These are phyloP conservation scores for Carollia perspicillata DNA, from an alignment of 2,113 vertebrate species.

Conservation along the genomic window DNA sequence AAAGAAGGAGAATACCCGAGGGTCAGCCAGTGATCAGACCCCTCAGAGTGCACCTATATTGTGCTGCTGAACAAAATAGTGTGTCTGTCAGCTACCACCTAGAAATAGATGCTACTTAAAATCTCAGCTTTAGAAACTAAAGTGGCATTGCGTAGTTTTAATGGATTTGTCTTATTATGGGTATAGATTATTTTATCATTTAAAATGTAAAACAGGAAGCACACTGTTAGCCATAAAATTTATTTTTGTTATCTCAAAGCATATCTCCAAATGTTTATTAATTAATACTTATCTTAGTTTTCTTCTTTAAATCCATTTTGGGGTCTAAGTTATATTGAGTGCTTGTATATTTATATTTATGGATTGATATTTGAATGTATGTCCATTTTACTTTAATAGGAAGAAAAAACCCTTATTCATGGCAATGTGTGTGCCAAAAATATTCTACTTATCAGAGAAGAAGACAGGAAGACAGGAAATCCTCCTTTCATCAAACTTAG, in stretches of 20 bases:
- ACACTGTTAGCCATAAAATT: neutral
- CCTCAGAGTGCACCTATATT: neutral
- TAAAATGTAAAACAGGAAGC: neutral
- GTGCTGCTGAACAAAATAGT: neutral
- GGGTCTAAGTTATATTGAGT: neutral
- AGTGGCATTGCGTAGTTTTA: neutral
- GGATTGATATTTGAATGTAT: constrained; percentile 46
- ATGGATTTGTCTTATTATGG: neutral
- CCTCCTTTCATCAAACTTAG: constrained; percentile 97
- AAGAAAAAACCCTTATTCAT: constrained; percentile 93
- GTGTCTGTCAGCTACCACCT: neutral
- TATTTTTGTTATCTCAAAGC: constrained; percentile 12
- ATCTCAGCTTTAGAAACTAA: neutral
- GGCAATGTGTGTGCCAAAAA: constrained; percentile 98
- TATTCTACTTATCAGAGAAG: constrained; percentile 94
- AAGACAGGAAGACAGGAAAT: constrained; percentile 92
- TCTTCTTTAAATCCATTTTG: constrained; percentile 11
- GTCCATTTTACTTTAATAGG: constrained; percentile 82
- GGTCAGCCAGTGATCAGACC: neutral
- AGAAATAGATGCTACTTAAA: neutral
- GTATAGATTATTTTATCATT: neutral
- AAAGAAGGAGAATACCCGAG: neutral
- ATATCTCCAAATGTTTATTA: constrained; percentile 8
- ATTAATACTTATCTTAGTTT: neutral
- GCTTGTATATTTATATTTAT: constrained; percentile 38